Evolutionary conservation across 2,113 vertebrate species (phyloP).

Genomic region (Sturnus vulgaris): DNA sequence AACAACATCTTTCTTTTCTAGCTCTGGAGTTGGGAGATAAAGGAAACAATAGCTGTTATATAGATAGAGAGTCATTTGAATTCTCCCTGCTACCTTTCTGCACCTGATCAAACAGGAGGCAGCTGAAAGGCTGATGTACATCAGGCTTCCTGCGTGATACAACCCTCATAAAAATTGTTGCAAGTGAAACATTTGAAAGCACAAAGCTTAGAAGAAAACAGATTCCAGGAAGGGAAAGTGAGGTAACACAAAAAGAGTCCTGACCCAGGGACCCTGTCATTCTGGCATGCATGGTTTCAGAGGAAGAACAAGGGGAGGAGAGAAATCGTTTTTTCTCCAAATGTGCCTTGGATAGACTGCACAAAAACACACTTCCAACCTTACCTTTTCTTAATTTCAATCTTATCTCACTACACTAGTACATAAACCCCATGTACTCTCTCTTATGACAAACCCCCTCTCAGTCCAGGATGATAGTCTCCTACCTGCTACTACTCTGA

Average conservation of each 20-base stretch:
- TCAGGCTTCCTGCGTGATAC: conserved; percentile 20
- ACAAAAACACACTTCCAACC: not conserved
- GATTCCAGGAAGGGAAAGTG: not conserved
- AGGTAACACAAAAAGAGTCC: not conserved
- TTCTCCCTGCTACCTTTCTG: not conserved
- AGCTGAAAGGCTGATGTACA: not conserved
- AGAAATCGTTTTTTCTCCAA: not conserved
- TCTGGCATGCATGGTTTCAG: not conserved
- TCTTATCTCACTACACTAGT: not conserved
- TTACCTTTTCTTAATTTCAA: not conserved
- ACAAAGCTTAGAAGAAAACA: not conserved
- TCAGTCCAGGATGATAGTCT: not conserved
- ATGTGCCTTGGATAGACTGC: not conserved
- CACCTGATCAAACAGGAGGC: conserved; percentile 44
- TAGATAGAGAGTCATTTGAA: not conserved
- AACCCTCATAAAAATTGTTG: not conserved
- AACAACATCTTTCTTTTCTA: conserved; percentile 20
- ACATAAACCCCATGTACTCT: not conserved
- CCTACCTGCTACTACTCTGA: not conserved
- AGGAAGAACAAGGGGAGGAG: not conserved
- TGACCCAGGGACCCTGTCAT: not conserved
- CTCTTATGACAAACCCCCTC: not conserved
- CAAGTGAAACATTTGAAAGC: conserved; percentile 12
- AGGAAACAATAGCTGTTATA: not conserved
- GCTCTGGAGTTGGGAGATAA: conserved; percentile 5